Evolutionary conservation across 2,888 invertebrate species (phyloP).

Genomic region (Dolichopus griseipennis): DNA sequence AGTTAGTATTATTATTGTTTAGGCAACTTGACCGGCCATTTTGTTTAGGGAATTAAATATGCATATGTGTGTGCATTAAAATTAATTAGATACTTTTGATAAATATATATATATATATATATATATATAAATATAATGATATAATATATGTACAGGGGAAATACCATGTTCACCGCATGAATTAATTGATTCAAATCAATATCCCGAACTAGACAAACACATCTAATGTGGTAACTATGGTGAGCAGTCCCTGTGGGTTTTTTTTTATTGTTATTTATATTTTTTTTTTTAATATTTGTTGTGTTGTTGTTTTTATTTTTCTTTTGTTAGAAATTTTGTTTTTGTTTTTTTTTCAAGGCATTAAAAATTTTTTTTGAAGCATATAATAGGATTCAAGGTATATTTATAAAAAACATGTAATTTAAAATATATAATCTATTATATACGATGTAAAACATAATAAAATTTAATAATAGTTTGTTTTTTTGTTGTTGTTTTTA

Average conservation of each 20-base stretch:
- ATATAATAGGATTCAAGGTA: not conserved
- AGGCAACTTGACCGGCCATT: constrained; percentile 14
- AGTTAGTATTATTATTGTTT: not conserved
- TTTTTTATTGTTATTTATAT: not conserved
- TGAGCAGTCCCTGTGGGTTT: constrained; percentile 5
- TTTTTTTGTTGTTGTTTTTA: too few species aligned
- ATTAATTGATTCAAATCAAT: constrained; percentile 46
- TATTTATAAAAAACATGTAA: too few species aligned
- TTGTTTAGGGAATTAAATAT: constrained; percentile 16
- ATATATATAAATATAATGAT: too few species aligned
- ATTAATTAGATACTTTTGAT: constrained; percentile 42
- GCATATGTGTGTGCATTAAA: constrained; percentile 38
- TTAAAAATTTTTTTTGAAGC: not conserved
- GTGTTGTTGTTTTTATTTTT: not conserved
- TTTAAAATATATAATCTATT: too few species aligned
- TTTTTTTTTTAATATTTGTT: too few species aligned
- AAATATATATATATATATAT: not conserved
- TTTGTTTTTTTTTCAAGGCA: not conserved
- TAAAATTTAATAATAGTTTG: too few species aligned
- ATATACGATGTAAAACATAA: too few species aligned
- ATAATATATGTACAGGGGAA: constrained; percentile 30
- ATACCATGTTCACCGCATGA: constrained; percentile 41
- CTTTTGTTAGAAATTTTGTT: not conserved
- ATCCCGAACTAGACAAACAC: constrained; percentile 26
- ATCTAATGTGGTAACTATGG: constrained; percentile 16